Conservation (phyloP, 2,797 vertebrate species). For the Sebastes hubbsi region DNA sequence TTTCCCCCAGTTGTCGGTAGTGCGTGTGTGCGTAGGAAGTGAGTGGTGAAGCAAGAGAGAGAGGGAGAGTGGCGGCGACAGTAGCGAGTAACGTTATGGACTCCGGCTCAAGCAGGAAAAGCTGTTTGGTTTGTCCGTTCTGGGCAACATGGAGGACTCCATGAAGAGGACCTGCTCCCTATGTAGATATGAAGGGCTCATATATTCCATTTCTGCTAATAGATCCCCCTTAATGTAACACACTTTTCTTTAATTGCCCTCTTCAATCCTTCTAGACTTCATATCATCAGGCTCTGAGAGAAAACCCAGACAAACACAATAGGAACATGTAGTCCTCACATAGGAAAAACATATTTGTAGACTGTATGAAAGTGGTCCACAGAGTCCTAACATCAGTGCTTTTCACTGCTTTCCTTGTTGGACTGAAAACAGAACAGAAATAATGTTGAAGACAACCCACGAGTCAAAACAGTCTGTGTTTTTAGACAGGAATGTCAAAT, state of each 20-base stretch:
- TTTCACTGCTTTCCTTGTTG: neutral
- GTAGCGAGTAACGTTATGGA: no score
- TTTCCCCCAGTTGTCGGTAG: neutral
- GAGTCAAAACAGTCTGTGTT: neutral
- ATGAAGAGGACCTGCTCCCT: no score
- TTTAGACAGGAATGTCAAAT: neutral
- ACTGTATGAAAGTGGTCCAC: neutral
- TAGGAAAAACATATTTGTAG: neutral
- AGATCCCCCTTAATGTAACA: no score
- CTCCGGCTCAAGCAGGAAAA: no score
- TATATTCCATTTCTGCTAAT: no score
- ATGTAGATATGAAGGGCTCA: no score
- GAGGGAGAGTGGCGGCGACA: no score
- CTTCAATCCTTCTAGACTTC: neutral
- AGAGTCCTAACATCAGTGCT: neutral
- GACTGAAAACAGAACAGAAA: neutral
- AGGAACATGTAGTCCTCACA: neutral
- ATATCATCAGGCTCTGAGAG: neutral
- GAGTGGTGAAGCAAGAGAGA: no score
- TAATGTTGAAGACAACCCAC: neutral
- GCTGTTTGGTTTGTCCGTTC: no score
- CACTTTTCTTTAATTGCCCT: no score
- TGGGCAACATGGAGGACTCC: no score
- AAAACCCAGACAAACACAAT: neutral
- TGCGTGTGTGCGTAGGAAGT: no score